Conservation (phyloP, 2,888 invertebrate genomes). For the Trissoscelio sp. region DNA sequence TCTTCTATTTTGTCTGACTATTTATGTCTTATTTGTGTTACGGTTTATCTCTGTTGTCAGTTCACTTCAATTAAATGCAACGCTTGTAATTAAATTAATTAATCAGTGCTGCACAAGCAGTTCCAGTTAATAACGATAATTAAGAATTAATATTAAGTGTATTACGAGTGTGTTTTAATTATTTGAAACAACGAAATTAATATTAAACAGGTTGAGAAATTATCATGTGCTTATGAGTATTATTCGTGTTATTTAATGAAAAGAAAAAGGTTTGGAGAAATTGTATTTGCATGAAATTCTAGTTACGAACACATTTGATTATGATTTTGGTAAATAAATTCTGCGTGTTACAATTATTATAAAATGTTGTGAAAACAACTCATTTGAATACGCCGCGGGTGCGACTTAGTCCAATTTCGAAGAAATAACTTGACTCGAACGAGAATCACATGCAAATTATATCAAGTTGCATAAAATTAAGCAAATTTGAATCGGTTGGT, state of each 20-base stretch:
- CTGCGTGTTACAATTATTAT: background rate
- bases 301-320: background rate
- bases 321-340: conserved; percentile 8
- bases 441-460: conserved; percentile 5
- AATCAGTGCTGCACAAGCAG: conserved; percentile 9
- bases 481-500: too few species aligned
- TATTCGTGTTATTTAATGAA: background rate
- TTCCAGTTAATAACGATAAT: conserved; percentile 1
- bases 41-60: conserved; percentile 9
- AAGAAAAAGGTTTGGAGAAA: background rate
- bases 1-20: background rate
- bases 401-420: background rate
- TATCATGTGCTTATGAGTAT: background rate
- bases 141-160: background rate
- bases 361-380: background rate
- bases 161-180: conserved; percentile 5
- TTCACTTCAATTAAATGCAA: conserved; percentile 25
- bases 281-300: background rate
- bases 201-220: background rate
- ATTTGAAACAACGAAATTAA: background rate
- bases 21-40: conserved; percentile 9
- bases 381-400: background rate
- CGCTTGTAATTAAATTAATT: conserved; percentile 19
- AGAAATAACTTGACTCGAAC: background rate
- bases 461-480: background rate